Conservation (phyloP, 2,113 vertebrate genomes). For the Pipa parva region DNA sequence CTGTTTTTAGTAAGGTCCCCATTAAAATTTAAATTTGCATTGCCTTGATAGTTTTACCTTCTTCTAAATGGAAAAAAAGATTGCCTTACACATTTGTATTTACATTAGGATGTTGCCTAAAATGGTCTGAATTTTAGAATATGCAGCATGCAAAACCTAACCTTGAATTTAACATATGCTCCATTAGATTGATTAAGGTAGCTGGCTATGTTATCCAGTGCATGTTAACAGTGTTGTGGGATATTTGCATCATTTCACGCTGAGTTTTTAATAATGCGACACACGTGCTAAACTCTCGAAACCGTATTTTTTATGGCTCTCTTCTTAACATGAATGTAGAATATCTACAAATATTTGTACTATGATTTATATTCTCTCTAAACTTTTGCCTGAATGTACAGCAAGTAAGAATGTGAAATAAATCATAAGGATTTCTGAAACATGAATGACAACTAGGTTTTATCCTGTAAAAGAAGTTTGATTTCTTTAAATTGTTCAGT, state of each 20-base stretch:
- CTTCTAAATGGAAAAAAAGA: too few species aligned
- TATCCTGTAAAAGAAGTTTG: neutral
- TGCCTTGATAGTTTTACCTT: too few species aligned
- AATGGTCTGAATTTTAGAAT: too few species aligned
- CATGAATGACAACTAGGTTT: neutral
- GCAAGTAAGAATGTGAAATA: neutral
- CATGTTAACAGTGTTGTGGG: neutral
- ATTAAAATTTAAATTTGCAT: too few species aligned
- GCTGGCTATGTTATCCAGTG: neutral
- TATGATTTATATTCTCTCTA: neutral
- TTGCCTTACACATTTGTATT: too few species aligned
- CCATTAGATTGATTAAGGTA: too few species aligned
- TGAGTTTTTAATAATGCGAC: neutral
- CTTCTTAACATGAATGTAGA: neutral
- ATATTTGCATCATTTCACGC: neutral
- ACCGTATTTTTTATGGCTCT: neutral
- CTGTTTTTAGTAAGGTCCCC: too few species aligned
- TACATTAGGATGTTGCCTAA: too few species aligned
- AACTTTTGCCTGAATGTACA: neutral
- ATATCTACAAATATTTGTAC: neutral
- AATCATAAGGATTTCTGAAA: neutral
- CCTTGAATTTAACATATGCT: too few species aligned
- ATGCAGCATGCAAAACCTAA: too few species aligned
- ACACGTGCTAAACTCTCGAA: neutral
- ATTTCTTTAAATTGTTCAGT: constrained; percentile 13